These are phyloP conservation scores for Scaptomyza cyrtandrae DNA, from an alignment of 2,888 invertebrate genomes.

Conservation along the genomic window DNA sequence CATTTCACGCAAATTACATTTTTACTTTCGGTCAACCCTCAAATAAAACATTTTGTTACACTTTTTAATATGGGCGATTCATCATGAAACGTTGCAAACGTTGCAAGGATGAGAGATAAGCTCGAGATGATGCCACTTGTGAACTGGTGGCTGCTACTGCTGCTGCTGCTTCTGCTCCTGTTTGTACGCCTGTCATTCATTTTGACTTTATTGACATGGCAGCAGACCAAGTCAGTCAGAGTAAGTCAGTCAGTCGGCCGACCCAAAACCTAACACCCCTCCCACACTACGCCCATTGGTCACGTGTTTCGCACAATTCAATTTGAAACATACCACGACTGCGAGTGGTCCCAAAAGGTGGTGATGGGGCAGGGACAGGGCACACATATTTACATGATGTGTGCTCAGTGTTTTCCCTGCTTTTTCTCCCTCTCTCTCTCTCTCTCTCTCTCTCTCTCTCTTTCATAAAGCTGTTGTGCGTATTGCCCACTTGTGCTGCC, in stretches of 20 bases:
- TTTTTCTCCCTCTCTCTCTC: not conserved
- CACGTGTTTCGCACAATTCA: slow-evolving; percentile 79
- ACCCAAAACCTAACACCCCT: slow-evolving; percentile 10
- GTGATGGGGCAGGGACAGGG: not conserved
- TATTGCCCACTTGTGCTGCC: slow-evolving; percentile 61
- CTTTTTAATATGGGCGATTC: slow-evolving; percentile 55
- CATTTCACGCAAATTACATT: slow-evolving; percentile 78
- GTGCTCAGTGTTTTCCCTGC: slow-evolving; percentile 3
- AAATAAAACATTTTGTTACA: slow-evolving; percentile 49
- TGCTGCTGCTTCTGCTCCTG: slow-evolving; percentile 48
- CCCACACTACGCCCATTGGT: slow-evolving; percentile 36
- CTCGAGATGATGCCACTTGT: slow-evolving; percentile 66
- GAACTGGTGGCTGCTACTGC: slow-evolving; percentile 18
- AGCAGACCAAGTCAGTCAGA: slow-evolving; percentile 21
- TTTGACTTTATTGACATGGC: slow-evolving; percentile 79
- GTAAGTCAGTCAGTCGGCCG: not conserved
- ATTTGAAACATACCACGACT: slow-evolving; percentile 66
- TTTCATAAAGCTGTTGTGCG: slow-evolving; percentile 13
- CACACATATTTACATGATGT: slow-evolving; percentile 33
- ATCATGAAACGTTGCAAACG: slow-evolving; percentile 7
- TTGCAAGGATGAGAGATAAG: not conserved
- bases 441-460: not conserved
- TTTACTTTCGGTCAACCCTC: slow-evolving; percentile 59
- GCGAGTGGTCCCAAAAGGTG: not conserved
- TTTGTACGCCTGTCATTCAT: slow-evolving; percentile 76